These are phyloP conservation scores for Microtus montanus DNA, from an alignment of 2,113 vertebrate species.

Conservation along the genomic window DNA sequence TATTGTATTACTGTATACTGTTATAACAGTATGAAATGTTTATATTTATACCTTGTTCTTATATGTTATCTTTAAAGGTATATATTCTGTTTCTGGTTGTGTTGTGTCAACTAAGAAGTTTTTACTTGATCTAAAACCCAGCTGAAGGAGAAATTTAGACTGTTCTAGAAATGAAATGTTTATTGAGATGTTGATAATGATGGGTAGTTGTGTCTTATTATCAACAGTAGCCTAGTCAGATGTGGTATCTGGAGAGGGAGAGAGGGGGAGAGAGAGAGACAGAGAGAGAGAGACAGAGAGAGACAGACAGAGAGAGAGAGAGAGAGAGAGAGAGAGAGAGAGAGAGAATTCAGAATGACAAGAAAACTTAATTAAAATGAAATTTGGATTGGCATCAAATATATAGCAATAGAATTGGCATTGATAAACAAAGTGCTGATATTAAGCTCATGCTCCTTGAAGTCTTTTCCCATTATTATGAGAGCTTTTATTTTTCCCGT, in stretches of 20 bases:
- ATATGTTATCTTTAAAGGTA: constrained; percentile 36
- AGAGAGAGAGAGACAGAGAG: neutral
- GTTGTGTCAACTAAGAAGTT: neutral
- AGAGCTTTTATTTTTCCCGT: constrained; percentile 68
- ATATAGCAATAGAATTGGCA: constrained; percentile 53
- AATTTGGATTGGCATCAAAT: constrained; percentile 65
- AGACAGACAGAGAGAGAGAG: no score
- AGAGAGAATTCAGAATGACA: neutral
- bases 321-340: no score
- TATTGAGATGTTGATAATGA: neutral
- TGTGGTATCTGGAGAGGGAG: neutral
- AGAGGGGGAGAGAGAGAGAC: no score
- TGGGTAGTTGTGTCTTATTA: neutral
- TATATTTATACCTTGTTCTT: neutral
- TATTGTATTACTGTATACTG: neutral
- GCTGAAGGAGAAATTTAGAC: neutral
- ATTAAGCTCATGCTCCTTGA: constrained; percentile 45
- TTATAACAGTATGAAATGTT: neutral
- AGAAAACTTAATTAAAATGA: constrained; percentile 73
- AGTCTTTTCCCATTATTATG: constrained; percentile 68
- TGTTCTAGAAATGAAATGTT: constrained; percentile 45
- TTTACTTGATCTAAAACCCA: neutral
- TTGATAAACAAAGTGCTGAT: constrained; percentile 72
- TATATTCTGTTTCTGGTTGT: neutral
- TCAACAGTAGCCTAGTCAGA: neutral